These are phyloP conservation scores for Hirundichthys speculiger DNA, from an alignment of 2,113 vertebrate species.

Conservation along the genomic window DNA sequence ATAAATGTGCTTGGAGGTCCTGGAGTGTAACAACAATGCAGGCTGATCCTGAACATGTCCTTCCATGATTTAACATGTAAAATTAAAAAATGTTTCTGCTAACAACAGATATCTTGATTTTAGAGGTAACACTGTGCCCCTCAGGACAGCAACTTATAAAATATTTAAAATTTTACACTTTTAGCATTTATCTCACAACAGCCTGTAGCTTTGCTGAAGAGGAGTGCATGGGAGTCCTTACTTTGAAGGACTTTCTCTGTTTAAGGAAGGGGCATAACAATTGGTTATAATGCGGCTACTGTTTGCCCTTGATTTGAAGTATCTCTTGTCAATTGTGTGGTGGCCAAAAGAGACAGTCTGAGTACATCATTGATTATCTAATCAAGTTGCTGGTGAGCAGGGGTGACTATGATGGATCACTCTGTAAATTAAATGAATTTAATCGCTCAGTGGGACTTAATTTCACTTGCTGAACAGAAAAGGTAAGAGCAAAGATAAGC, in stretches of 20 bases:
- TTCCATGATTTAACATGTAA: background rate
- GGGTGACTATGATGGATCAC: conserved; percentile 7
- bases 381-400: conserved; percentile 7
- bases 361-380: conserved; percentile 16
- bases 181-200: background rate
- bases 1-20: background rate
- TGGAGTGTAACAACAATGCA: background rate
- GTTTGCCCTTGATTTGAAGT: conserved; percentile 17
- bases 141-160: background rate
- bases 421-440: conserved; percentile 8
- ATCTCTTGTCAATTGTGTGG: background rate
- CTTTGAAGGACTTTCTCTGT: background rate
- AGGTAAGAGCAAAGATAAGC: background rate
- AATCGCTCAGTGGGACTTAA: background rate
- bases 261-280: background rate
- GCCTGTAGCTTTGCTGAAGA: too few relatives aligned
- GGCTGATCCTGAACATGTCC: background rate
- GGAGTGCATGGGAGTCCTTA: too few relatives aligned
- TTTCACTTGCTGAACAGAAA: background rate
- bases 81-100: background rate
- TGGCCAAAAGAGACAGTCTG: background rate
- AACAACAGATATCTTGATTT: background rate
- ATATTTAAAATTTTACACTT: background rate
- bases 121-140: background rate
- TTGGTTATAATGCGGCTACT: background rate